phyloP scores from a whole-genome alignment of 2,113 vertebrate genomes.

The Carassius carassius region DNA sequence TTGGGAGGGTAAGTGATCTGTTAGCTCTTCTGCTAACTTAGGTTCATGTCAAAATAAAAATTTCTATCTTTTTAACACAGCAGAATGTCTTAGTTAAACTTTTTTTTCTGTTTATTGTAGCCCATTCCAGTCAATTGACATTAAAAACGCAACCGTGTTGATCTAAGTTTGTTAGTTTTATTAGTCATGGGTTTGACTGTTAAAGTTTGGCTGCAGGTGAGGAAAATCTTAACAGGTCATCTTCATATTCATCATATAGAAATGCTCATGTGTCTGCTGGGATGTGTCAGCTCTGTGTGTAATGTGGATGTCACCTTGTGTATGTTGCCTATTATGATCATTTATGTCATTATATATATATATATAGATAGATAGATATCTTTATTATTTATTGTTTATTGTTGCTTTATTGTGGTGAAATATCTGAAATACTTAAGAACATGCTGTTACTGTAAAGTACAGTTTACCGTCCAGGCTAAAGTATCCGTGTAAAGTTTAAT shows the following conservation, averaged over 20 bases:
- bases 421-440: not conserved
- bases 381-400: no score
- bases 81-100: not conserved
- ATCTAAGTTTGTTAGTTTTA: not conserved
- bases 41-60: no score
- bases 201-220: conserved; percentile 22
- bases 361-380: no score
- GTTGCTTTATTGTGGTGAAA: not conserved
- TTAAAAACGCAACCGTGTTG: not conserved
- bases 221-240: not conserved
- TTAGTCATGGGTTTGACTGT: not conserved
- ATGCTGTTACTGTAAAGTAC: not conserved
- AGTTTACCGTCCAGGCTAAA: not conserved
- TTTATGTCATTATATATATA: not conserved
- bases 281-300: not conserved
- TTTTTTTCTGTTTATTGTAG: not conserved
- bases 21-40: no score
- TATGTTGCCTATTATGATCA: not conserved
- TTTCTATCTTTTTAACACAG: not conserved
- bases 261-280: not conserved
- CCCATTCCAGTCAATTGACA: not conserved
- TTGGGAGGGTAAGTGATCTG: no score
- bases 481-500: conserved; percentile 6
- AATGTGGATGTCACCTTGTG: not conserved
- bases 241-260: not conserved